Evolutionary conservation across 2,113 vertebrate genomes (phyloP).

Genomic region (Hemiprocne comata): DNA sequence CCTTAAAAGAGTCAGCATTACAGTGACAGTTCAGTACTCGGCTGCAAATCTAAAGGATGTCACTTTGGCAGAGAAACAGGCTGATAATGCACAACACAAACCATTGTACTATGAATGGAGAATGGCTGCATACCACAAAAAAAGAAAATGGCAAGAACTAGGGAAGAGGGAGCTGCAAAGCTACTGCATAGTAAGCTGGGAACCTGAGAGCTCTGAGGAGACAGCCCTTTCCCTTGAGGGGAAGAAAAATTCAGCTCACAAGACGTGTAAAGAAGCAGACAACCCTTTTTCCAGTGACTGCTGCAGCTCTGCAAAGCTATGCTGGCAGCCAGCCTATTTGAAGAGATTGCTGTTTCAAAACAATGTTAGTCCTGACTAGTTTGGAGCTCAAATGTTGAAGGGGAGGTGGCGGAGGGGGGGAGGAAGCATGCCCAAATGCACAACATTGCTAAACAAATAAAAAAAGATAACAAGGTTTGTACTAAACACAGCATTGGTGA

Average conservation of each 20-base stretch:
- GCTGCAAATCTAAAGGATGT: conserved; percentile 66
- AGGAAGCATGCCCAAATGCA: not conserved
- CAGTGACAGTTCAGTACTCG: conserved; percentile 58
- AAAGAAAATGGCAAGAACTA: not conserved
- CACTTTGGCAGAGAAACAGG: conserved; percentile 61
- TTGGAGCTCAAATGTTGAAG: not conserved
- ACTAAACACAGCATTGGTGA: not conserved
- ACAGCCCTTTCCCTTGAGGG: conserved; percentile 12
- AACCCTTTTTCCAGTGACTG: not conserved
- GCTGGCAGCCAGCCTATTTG: conserved; percentile 34
- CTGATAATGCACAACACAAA: conserved; percentile 45
- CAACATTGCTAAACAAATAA: conserved; percentile 30
- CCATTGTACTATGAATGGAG: conserved; percentile 32
- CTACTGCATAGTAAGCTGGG: conserved; percentile 4
- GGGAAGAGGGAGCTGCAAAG: conserved; percentile 15
- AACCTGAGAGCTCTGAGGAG: conserved; percentile 21
- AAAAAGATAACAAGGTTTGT: conserved; percentile 20
- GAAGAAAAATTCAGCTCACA: not conserved
- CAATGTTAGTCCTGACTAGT: conserved; percentile 11
- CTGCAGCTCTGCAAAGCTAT: conserved; percentile 23
- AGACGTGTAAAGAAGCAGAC: not conserved
- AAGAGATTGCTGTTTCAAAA: conserved; percentile 57
- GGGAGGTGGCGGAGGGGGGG: too few species aligned
- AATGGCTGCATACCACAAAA: not conserved
- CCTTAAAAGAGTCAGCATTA: conserved; percentile 66